Percentiles rank a stretch among this genome's conserved stretches.
phyloP scores from a whole-genome alignment of 2,888 invertebrate species.

The Eilema caniola region DNA sequence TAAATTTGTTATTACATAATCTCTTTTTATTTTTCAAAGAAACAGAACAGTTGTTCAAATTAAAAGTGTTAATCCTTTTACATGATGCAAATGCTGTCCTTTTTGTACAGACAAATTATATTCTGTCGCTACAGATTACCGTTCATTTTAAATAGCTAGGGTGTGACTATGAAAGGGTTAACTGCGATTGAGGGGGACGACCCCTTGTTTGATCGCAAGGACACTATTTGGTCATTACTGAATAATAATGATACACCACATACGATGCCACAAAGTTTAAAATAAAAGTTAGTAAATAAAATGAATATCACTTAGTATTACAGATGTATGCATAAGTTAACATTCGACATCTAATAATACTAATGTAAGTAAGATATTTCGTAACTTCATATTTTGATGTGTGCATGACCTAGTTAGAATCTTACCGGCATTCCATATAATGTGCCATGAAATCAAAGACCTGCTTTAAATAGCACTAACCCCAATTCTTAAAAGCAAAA shows the following conservation, averaged over 20 bases:
- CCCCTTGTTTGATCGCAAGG: slow-evolving; percentile 63
- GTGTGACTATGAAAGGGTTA: slow-evolving; percentile 80
- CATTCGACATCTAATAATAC: no score
- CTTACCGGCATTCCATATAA: background rate
- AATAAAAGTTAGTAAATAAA: slow-evolving; percentile 3
- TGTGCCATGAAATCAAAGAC: slow-evolving; percentile 18
- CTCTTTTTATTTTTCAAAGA: background rate
- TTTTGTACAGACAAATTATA: slow-evolving; percentile 48
- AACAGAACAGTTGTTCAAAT: background rate
- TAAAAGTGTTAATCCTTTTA: slow-evolving; percentile 29
- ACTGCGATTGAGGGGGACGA: slow-evolving; percentile 73
- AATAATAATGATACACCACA: slow-evolving; percentile 50
- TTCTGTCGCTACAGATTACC: slow-evolving; percentile 64
- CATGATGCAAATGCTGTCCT: slow-evolving; percentile 36
- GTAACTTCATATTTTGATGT: background rate
- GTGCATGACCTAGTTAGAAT: slow-evolving; percentile 9
- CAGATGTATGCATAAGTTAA: background rate
- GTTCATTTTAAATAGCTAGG: slow-evolving; percentile 69
- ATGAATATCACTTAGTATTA: background rate
- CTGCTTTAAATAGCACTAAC: slow-evolving; percentile 50
- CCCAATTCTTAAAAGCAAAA: slow-evolving; percentile 47
- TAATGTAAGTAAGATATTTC: background rate
- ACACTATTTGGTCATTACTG: slow-evolving; percentile 59
- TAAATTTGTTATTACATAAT: no score
- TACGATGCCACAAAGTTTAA: slow-evolving; percentile 23